A percentile compares a stretch with the other conserved stretches of the same genome.
These are phyloP conservation scores for Sebastiscus albofasciatus DNA, from an alignment of 2,797 vertebrate species.

Conservation along the genomic window DNA sequence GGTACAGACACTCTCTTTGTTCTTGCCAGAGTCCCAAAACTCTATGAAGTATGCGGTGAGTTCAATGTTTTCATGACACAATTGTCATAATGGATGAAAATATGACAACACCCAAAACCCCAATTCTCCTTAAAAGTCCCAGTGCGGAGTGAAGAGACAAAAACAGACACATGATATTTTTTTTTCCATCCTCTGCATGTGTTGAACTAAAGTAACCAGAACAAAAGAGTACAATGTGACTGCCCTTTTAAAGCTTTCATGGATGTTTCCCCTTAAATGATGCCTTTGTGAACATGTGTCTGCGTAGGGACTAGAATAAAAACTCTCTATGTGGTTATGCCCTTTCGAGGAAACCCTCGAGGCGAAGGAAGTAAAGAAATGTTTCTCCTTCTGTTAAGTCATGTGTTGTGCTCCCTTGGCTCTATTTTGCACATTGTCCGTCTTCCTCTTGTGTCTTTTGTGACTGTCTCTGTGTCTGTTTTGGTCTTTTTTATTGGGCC, in stretches of 20 bases:
- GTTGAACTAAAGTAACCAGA: not conserved
- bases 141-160: not conserved
- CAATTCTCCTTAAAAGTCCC: not conserved
- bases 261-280: slow-evolving; percentile 13
- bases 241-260: slow-evolving; percentile 1
- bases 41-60: not conserved
- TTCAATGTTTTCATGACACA: not conserved
- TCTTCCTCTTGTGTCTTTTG: slow-evolving; percentile 19
- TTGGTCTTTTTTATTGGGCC: slow-evolving; percentile 10
- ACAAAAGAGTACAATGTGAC: slow-evolving; percentile 7
- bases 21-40: not conserved
- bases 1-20: not conserved
- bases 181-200: not conserved
- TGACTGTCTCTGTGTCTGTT: slow-evolving; percentile 16
- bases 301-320: slow-evolving; percentile 8
- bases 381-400: slow-evolving; percentile 40
- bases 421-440: slow-evolving; percentile 1
- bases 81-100: not conserved
- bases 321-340: slow-evolving; percentile 3
- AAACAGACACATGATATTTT: not conserved
- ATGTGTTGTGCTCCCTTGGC: slow-evolving; percentile 12
- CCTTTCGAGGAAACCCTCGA: slow-evolving; percentile 53
- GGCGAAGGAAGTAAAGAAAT: slow-evolving; percentile 11
- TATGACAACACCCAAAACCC: not conserved
- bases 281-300: slow-evolving; percentile 28